Evolutionary conservation across 1,140 invertebrate species (phyloP).

Genomic region (Mactra quadrangularis): DNA sequence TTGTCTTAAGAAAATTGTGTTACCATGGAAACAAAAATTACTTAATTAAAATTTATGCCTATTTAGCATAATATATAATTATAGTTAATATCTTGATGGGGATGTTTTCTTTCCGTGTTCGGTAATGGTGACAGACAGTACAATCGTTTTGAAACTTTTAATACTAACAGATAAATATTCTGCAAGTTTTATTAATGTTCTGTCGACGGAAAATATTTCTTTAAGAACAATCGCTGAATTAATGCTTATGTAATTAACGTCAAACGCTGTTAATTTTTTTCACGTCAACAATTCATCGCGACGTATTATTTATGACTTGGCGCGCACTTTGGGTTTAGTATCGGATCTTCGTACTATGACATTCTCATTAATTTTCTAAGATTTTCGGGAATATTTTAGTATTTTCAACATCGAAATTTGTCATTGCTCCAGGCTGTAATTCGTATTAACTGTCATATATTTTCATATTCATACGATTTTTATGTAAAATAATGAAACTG

Average conservation of each 20-base stretch:
- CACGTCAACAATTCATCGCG: neutral
- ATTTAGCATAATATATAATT: no score
- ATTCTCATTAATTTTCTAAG: constrained; percentile 23
- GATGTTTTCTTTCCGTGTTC: no score
- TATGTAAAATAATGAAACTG: neutral
- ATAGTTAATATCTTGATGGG: no score
- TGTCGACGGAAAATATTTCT: constrained; percentile 7
- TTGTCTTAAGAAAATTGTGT: no score
- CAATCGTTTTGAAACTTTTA: constrained; percentile 24
- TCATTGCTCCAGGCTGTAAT: neutral
- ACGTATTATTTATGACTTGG: neutral
- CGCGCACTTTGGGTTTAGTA: neutral
- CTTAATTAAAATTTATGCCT: no score
- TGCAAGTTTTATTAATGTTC: constrained; percentile 42
- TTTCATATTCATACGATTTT: constrained; percentile 27
- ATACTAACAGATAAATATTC: constrained; percentile 13
- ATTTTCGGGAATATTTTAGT: constrained; percentile 15
- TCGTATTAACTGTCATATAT: neutral
- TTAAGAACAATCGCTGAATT: constrained; percentile 24
- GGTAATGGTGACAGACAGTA: no score
- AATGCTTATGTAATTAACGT: constrained; percentile 24
- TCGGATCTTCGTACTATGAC: neutral
- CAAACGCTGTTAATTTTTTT: constrained; percentile 14
- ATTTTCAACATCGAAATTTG: constrained; percentile 17
- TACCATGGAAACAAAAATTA: no score